A percentile compares a stretch with the other conserved stretches of the same genome.
Evolutionary conservation across 1,140 invertebrate species (phyloP).

Genomic region (Cydia amplana): DNA sequence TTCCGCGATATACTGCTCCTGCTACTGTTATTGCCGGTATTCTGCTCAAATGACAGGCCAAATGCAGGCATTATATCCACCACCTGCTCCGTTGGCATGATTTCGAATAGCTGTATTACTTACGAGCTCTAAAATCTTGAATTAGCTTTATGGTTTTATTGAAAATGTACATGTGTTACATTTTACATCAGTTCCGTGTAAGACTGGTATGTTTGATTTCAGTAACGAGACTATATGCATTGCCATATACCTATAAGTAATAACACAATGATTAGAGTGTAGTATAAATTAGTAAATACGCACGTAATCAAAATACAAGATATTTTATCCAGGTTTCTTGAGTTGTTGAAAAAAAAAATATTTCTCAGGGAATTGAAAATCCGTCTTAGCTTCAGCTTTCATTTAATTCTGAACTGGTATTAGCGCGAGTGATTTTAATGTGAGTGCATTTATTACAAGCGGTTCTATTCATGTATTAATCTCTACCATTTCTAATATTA

Average conservation of each 20-base stretch:
- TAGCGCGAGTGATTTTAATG: neutral
- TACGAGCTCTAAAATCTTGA: conserved; percentile 1
- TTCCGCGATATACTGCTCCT: conserved; percentile 22
- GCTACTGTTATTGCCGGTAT: conserved; percentile 31
- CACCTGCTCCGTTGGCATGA: conserved; percentile 22
- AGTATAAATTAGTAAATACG: too few species aligned
- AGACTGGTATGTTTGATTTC: neutral
- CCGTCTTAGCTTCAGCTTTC: neutral
- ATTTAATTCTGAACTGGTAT: neutral
- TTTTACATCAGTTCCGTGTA: neutral
- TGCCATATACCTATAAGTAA: too few species aligned
- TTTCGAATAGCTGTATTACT: conserved; percentile 12
- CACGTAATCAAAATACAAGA: neutral
- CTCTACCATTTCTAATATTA: neutral
- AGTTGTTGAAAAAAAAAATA: neutral
- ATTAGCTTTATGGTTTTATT: neutral
- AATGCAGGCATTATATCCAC: conserved; percentile 27
- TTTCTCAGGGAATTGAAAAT: neutral
- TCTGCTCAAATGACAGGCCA: conserved; percentile 27
- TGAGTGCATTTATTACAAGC: neutral
- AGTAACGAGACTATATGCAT: neutral
- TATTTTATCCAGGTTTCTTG: neutral
- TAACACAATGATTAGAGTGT: too few species aligned
- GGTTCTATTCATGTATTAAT: neutral
- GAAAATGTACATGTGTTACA: neutral